Percentiles rank a stretch among this genome's conserved stretches.
phyloP scores from a whole-genome alignment of 2,113 vertebrate species.

The Microcebus murinus region DNA sequence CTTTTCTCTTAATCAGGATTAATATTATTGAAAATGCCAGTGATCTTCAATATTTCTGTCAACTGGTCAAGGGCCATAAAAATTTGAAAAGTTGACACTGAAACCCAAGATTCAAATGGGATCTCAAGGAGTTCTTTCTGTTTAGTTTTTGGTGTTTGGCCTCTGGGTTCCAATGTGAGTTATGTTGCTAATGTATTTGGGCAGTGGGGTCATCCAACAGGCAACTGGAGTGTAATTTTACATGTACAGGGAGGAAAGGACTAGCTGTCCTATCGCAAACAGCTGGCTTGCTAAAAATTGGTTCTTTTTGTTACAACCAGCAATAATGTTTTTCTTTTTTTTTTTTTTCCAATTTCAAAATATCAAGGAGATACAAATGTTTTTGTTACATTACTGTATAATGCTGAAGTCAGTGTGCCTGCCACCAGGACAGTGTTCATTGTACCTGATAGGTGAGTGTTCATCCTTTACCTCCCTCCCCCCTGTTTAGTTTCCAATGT shows the following conservation, averaged over 20 bases:
- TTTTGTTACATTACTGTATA: too few species aligned
- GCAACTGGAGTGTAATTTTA: conserved; percentile 59
- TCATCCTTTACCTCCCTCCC: too few species aligned
- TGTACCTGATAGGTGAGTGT: too few species aligned
- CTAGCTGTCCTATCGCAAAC: conserved; percentile 49
- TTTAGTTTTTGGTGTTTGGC: background rate
- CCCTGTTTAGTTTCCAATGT: too few species aligned
- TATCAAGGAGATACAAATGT: too few species aligned
- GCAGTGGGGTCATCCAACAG: background rate
- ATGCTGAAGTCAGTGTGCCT: too few species aligned
- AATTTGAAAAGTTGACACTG: background rate
- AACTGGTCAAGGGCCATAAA: background rate
- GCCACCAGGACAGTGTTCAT: too few species aligned
- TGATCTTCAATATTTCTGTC: background rate
- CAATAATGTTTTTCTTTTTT: background rate
- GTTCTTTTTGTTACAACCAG: background rate
- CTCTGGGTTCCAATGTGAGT: conserved; percentile 66
- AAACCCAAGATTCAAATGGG: background rate
- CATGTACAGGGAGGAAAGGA: conserved; percentile 16
- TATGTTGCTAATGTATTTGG: background rate
- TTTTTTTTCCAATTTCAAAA: too few species aligned
- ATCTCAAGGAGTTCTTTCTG: background rate
- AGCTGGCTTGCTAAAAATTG: conserved; percentile 51
- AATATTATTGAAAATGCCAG: background rate
- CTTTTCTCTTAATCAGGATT: background rate